Base-by-base conservation (phyloP, 2,888 invertebrate genomes). In the Clepsis dumicolana region DNA sequence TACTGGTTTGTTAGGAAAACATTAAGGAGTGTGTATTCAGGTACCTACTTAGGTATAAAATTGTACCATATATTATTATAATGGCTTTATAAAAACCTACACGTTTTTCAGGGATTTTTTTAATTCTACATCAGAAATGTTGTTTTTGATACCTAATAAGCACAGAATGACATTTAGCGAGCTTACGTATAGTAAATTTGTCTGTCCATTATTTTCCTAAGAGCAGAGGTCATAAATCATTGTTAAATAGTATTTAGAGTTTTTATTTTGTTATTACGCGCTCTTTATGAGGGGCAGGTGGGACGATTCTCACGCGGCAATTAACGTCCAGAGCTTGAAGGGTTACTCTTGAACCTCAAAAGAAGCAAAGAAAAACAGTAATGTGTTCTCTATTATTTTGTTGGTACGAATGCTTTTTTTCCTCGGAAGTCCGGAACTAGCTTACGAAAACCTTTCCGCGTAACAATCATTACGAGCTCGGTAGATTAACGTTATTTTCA, bases 301-400 rank as follows among this genome's bases (percentile, higher is more conserved):
- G 75, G 65, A 73, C 62, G 72, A 73, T 88, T 92, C 92, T 83
- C 93, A 93, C 91, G 86, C 75, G 89, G 90, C 92, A 91, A 92
- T 92, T 93, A 92, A 89, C 89, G 87, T 79, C 80, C 77, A 75
- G 75, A 80, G 83, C 81, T 79, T 85, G 85, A 91, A 91, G 89
- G 89, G 90, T 87, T 88, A 80, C 83, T 84, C 86, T 86, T 84
- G 81, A 83, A 87, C 87, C 86, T 84, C 80, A 80, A 83, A 86
- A 80, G 81, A 80, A 78, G 77, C 70, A 76, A 81, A 85, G 79
- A 82, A 88, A 86, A 85, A 83, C 84, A 83, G 79, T 83, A 79
- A 80, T 78, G 82, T 80, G 78, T 80, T 82, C 79, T 77, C 78
- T 77, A 79, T 81, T 67, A 57, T 53, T 60, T 53, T 21, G 57